Evolutionary conservation across 2,797 vertebrate species (phyloP), one percentile per base, ranked within the genome.

Genomic region (Danio jaintianensis): DNA sequence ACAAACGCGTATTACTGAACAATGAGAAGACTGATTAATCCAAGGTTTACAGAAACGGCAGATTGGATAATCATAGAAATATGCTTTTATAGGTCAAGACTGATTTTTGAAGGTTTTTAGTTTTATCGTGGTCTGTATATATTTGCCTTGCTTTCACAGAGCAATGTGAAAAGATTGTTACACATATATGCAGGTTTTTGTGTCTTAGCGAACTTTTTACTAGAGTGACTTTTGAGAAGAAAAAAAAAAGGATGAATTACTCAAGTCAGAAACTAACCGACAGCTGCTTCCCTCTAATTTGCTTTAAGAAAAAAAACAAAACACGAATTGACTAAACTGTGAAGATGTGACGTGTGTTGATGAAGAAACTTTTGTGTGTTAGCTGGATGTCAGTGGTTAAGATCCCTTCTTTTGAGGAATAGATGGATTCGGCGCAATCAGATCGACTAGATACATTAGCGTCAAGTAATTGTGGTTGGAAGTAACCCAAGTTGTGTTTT

Each of bases 111-210:
- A 67, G 75, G 56, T 79, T 85, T 81, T 72, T 55, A 40, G 15
- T 62, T 71, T 81, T 56, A 75, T 84, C 76, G 75, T 78, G 48
- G 64, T 59, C 82, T 89, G 62, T 90, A 86, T 80, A 87, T 88
- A 87, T 86, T 86, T 86, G 88, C 87, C 87, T 87, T 91, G 83
- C 82, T 85, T 84, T 78, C 70, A 85, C 74, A 66, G 74, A 88
- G 84, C 67, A 64, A 80, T 87, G 85, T 86, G 84, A 85, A 75
- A 79, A 81, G 81, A 78, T 85, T 88, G 79, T 45, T 83, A 80
- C 82, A 74, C 82, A 73, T 38, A 81, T 84, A 85, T 80, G 15
- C 67, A 83, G 85, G 62, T 87, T 88, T 82, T 63, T 81, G 82
- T 87, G 78, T 84, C 48, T 82, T 86, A 82, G 82, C 76, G 18